These are phyloP conservation scores for Reticulitermes lucifugus DNA, from an alignment of 2,888 invertebrate genomes.

Conservation along the genomic window DNA sequence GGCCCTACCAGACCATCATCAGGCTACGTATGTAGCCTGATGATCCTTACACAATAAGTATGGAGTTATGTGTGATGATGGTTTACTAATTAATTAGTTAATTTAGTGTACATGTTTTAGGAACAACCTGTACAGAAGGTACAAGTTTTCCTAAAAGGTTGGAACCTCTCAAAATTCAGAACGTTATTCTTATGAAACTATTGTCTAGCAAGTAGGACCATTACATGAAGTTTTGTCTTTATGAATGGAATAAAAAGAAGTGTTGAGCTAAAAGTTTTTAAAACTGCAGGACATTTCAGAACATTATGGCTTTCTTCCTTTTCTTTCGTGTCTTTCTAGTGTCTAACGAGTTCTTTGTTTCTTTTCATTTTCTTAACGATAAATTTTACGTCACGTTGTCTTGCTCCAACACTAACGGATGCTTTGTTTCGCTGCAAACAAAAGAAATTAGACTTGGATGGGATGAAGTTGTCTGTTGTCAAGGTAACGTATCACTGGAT, in stretches of 20 bases:
- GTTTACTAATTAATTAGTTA: no score
- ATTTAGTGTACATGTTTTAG: neutral
- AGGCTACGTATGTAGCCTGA: no score
- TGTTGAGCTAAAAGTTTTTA: neutral
- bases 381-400: neutral
- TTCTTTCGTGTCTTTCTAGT: neutral
- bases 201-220: neutral
- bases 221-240: conserved; percentile 4
- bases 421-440: neutral
- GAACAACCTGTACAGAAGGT: neutral
- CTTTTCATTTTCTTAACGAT: neutral
- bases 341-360: neutral
- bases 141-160: neutral
- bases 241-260: neutral
- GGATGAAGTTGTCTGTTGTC: neutral
- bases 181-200: neutral
- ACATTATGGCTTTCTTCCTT: conserved; percentile 1
- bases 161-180: neutral
- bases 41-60: no score
- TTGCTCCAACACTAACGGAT: neutral
- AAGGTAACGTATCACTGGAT: neutral
- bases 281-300: neutral
- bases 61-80: no score
- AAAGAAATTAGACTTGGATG: conserved; percentile 6
- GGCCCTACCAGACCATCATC: no score